These are phyloP conservation scores for Platygyra sinensis DNA, from an alignment of 64 coral and sea anemone species.

Conservation along the genomic window DNA sequence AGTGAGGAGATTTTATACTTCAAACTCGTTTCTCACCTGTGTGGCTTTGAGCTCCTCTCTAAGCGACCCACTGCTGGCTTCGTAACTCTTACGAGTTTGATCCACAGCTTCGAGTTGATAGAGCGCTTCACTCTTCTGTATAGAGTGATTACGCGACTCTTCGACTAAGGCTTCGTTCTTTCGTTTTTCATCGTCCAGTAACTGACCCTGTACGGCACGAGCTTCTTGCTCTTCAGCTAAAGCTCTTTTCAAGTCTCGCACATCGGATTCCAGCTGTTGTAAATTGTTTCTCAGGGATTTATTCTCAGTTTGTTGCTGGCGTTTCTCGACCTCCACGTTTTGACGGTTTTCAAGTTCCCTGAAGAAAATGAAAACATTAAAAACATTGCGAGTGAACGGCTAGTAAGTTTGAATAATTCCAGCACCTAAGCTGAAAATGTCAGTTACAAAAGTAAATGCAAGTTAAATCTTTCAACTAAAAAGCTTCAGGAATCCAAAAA, in stretches of 20 bases:
- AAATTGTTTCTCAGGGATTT: slow-evolving; percentile 63
- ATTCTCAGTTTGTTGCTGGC: slow-evolving; percentile 73
- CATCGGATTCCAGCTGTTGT: slow-evolving; percentile 78
- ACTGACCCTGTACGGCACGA: slow-evolving; percentile 52
- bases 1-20: not conserved
- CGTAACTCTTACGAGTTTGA: slow-evolving; percentile 83
- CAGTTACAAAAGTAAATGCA: no score
- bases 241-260: slow-evolving; percentile 78
- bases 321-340: slow-evolving; percentile 79
- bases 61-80: slow-evolving; percentile 78
- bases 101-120: slow-evolving; percentile 86
- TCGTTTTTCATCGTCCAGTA: slow-evolving; percentile 81
- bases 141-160: slow-evolving; percentile 66
- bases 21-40: slow-evolving; percentile 41
- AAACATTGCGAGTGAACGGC: no score
- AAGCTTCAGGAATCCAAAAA: no score
- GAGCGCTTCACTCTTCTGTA: slow-evolving; percentile 85
- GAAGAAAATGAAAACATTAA: not conserved
- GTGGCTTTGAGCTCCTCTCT: slow-evolving; percentile 83
- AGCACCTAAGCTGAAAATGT: no score
- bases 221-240: slow-evolving; percentile 87
- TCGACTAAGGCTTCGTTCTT: slow-evolving; percentile 79
- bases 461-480: no score
- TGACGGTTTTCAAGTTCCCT: slow-evolving; percentile 94
- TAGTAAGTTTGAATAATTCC: no score